Base-by-base conservation (phyloP, 2,113 vertebrate species). In the Jacana jacana region DNA sequence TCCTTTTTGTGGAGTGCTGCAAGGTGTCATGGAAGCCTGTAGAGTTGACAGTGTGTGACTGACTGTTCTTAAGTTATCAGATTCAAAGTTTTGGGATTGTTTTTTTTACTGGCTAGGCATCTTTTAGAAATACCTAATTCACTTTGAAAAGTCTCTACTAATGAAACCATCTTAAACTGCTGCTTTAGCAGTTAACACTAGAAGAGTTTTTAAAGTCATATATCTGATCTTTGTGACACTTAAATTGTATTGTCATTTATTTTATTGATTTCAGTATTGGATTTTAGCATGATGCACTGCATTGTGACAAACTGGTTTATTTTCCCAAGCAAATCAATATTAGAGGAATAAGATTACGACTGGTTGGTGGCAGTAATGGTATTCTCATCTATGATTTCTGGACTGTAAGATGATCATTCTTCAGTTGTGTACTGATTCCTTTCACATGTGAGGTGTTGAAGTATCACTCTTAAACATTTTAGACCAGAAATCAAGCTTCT, bases 301-400 rank as follows among this genome's bases (percentile, higher is more conserved):
- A 9, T 85, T 91, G 91, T 79, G 73, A 81, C 57, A 79, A 48
- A 81, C 48, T 81, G 91, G 85, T 87, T 86, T 93, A 51, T 94
- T 95, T 97, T 86, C 93, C 65, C 78, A 97, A 95, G 85, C 52
- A 82, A 95, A 94, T 95, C 93, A 94, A 87, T 97, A 87, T 24
- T 48, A 27, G 42, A 79, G 33, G 28, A 87, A 11, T 55, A 87
- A 81, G 78, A 65, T 75, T 73, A 70, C 83, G 65, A 81, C 6
- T 42, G 65, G 18, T 58, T 1, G 30, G 81, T 97, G 91, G 81
- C 73, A 85, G 66, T 79, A 75, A 51, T 49, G 73, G 28, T 49
- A 49, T 89, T 91, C 37, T 78, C 8, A 66, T 39, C 51, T n/a
- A 1, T 71, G 23, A 40, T 54, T 84, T 90, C 39, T 79, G 37